Evolutionary conservation across 2,113 vertebrate genomes (phyloP), one percentile per base, ranked within the genome.

Genomic region (Dromiciops gliroides): DNA sequence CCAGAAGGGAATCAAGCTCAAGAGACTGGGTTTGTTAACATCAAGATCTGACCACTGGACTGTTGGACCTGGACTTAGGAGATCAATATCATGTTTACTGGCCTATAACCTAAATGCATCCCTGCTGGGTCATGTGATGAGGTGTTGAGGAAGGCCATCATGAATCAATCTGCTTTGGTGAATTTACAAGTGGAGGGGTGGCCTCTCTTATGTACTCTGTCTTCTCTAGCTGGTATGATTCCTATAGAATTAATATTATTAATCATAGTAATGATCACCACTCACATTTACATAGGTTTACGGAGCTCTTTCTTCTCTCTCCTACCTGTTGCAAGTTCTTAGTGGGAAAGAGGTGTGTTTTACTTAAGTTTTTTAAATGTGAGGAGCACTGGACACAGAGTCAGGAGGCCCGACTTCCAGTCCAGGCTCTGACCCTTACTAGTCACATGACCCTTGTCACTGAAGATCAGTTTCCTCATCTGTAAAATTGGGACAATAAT

Each of bases 361-460:
- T 83, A 22, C 16, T 83, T 19, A 83, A 44, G n/a, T 83, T 44
- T 83, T 83, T 22, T 44, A 83, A 83, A 83, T 83, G 16, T 16
- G 60, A 23, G 16, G 19, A 44, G 19, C 7, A 83, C 23, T 23
- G 19, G 6, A n/a, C 16, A 22, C 37, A 37, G 60, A 83, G 19
- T 44, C 0, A 44, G n/a, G 22, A 83, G 60, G n/a, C 1, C 14
- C 6, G 37, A 1, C 0, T 19, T 44, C 37, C 16, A 44, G 6
- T 23, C 0, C 16, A 83, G 67, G 60, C 2, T 67, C 56, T 67
- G 56, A 67, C 28, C 56, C 31, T 83, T 44, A 44, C 3, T 44
- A 22, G 19, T 44, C 67, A 44, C 16, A 44, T 8, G 44, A 44
- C 37, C n/a, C 19, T 83, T 16, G n/a, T 23, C n/a, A 83, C 37